Evolutionary conservation across 1,140 invertebrate species (phyloP).

Genomic region (Cecropterus lyciades): DNA sequence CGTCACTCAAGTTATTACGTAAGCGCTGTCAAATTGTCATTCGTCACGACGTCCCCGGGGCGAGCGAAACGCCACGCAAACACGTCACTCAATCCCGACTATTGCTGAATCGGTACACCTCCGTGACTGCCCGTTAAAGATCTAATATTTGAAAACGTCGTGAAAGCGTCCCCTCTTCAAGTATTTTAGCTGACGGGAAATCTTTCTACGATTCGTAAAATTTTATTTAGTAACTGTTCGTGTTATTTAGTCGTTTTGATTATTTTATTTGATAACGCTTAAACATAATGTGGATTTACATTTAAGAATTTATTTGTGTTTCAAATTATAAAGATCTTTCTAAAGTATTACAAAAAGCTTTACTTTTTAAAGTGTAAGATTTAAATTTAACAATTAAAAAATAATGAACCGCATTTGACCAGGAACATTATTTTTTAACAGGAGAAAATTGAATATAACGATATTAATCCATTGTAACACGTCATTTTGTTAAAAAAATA

Average conservation of each 20-base stretch:
- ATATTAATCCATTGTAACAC: too few species aligned
- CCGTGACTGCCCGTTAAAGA: slow-evolving; percentile 4
- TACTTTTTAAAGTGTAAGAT: too few species aligned
- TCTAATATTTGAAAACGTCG: background rate
- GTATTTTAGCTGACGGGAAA: background rate
- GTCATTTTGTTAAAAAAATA: too few species aligned
- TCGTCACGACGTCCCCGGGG: slow-evolving; percentile 32
- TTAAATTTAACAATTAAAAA: too few species aligned
- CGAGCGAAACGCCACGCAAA: slow-evolving; percentile 24
- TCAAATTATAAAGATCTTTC: too few species aligned
- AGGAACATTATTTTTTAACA: too few species aligned
- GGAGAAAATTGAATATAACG: too few species aligned
- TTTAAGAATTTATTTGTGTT: background rate
- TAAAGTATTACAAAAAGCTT: too few species aligned
- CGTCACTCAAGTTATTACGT: slow-evolving; percentile 28
- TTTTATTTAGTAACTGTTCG: background rate
- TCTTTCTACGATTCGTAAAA: background rate
- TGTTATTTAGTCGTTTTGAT: background rate
- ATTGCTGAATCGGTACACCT: slow-evolving; percentile 17
- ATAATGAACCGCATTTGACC: too few species aligned
- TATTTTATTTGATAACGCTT: background rate
- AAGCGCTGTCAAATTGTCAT: slow-evolving; percentile 37
- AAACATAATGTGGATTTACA: background rate
- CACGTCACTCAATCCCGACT: slow-evolving; percentile 26
- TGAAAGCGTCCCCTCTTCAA: background rate